Conservation (phyloP, 2,888 invertebrate genomes). For the Zygothrica quintamaculata region DNA sequence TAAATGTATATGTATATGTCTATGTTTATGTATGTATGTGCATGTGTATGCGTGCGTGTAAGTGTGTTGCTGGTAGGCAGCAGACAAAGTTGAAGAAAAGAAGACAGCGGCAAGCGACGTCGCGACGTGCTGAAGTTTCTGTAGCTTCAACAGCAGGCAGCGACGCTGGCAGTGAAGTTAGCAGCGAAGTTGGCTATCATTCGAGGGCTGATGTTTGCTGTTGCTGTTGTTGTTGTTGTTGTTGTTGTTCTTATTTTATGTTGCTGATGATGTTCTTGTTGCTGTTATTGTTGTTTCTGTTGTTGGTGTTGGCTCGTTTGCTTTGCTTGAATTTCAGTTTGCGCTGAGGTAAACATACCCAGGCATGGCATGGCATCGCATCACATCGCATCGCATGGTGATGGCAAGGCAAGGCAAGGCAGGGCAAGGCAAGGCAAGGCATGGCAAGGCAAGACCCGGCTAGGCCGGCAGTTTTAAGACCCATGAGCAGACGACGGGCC, state of each 20-base stretch:
- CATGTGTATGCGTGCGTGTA: conserved; percentile 13
- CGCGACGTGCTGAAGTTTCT: conserved; percentile 51
- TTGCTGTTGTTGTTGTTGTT: conserved; percentile 30
- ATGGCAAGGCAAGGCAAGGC: conserved; percentile 41
- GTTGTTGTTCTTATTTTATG: conserved; percentile 29
- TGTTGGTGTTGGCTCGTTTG: conserved; percentile 50
- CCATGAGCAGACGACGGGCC: conserved; percentile 58
- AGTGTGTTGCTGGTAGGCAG: conserved; percentile 55
- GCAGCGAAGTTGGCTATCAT: conserved; percentile 41
- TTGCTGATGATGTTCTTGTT: conserved; percentile 26
- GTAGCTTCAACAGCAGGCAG: conserved; percentile 37
- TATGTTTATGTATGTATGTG: conserved; percentile 4
- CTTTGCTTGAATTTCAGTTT: conserved; percentile 71
- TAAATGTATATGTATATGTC: conserved; percentile 20
- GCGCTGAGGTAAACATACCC: conserved; percentile 72
- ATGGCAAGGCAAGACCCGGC: conserved; percentile 1
- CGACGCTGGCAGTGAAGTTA: conserved; percentile 38
- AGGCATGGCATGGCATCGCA: conserved; percentile 23
- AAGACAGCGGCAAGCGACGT: conserved; percentile 50
- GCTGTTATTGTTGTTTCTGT: conserved; percentile 26
- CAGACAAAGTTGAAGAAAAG: conserved; percentile 72
- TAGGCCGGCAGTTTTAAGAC: conserved; percentile 67
- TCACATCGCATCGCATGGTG: conserved; percentile 8
- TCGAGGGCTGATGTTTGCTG: conserved; percentile 51
- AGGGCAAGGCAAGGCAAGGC: conserved; percentile 15